These are phyloP conservation scores for Acropternis orthonyx DNA, from an alignment of 2,797 vertebrate species.

Conservation along the genomic window DNA sequence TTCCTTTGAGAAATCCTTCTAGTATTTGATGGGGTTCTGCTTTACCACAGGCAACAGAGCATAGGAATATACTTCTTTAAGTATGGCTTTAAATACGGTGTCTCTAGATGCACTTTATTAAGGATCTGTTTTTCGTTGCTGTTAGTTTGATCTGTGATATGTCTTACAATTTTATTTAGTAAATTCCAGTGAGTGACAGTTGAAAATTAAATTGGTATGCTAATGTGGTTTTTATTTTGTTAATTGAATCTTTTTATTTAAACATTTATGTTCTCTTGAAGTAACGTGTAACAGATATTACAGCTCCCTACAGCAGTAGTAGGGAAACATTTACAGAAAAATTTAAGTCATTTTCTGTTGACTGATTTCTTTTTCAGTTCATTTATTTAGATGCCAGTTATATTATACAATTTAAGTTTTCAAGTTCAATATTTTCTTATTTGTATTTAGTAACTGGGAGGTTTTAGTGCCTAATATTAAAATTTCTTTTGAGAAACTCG, in stretches of 20 bases:
- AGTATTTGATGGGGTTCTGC: background rate
- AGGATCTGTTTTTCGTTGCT: background rate
- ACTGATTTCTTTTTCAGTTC: background rate
- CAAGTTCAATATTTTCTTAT: background rate
- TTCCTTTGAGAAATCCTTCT: background rate
- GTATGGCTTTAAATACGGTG: background rate
- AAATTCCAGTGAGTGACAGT: background rate
- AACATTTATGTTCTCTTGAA: slow-evolving; percentile 56
- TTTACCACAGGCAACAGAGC: background rate
- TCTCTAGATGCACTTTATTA: background rate
- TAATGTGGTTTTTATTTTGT: slow-evolving; percentile 23
- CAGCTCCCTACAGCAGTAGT: slow-evolving; percentile 69
- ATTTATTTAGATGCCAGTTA: background rate
- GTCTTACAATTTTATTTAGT: background rate
- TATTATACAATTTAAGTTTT: background rate
- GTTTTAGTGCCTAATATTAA: background rate
- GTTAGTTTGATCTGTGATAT: background rate
- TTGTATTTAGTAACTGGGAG: background rate
- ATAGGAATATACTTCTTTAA: background rate
- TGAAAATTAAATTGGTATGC: background rate
- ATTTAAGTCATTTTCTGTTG: slow-evolving; percentile 61
- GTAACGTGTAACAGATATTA: slow-evolving; percentile 60
- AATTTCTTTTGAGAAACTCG: background rate
- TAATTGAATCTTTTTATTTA: slow-evolving; percentile 13
- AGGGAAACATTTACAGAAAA: slow-evolving; percentile 77